Evolutionary conservation across 1,140 invertebrate genomes (phyloP), one percentile per base, ranked within the genome.

Genomic region (Lysiphlebus fabarum): DNA sequence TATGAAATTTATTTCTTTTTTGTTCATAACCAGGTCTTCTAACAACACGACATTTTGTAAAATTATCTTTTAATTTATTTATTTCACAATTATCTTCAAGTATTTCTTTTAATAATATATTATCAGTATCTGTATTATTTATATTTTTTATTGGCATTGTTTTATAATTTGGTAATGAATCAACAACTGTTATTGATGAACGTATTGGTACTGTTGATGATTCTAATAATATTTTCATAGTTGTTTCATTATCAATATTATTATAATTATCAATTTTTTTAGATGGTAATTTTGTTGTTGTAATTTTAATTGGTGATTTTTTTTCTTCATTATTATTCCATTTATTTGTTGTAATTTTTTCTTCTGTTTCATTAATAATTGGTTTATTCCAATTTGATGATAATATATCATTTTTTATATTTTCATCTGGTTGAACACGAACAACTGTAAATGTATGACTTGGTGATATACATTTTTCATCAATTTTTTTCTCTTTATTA

Each of bases 81-180:
- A 65, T 58, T 11, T 41, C 7, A 7, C 65, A 68, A 51, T 85
- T 83, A 65, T 89, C 88, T 67, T 90, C 88, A 59, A 85, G 83
- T 53, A 90, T 89, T 71, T 90, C 88, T 69, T 90, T 89, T 6
- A 90, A 73, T 12, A 82, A 80, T 14, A 87, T 64, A 65, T 87
- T 84, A 10, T 61, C 63, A 6, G 86, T 62, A 9, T 57, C 54
- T 4, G 40, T 48, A 33, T 34, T 41, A n/a, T 70, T 69, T 36
- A 76, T 72, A 11, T 78, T 72, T 8, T 82, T 76, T 6, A 82
- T 77, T 4, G 83, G 84, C 79, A 85, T 82, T 0, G 82, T 85
- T 68, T 84, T 85, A 55, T 82, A 80, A 63, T 84, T 82, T 40
- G 81, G 76, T 58, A 78, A 64, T 57, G 64, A 67, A 40, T 77